Percentiles rank a stretch among this genome's conserved stretches.
These are phyloP conservation scores for Drosophila subpulchrella DNA, from an alignment of 1,140 invertebrate genomes.

Conservation along the genomic window DNA sequence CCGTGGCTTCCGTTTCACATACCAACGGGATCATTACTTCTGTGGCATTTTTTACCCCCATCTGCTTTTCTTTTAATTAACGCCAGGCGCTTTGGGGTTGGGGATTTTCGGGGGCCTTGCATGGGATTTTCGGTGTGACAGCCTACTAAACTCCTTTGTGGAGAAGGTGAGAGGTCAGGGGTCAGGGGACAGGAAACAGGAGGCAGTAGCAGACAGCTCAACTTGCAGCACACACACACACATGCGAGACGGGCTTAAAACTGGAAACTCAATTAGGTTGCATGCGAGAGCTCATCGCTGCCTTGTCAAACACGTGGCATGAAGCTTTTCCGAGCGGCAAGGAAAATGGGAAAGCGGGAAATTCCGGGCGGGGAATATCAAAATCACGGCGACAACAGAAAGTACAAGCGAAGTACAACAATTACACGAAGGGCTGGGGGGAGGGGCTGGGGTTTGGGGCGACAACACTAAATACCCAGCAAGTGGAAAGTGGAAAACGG, in stretches of 20 bases:
- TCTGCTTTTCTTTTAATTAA: constrained; percentile 43
- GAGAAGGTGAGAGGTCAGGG: not conserved
- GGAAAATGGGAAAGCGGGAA: not conserved
- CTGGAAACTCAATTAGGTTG: constrained; percentile 78
- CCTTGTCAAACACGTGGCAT: constrained; percentile 73
- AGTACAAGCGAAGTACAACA: constrained; percentile 79
- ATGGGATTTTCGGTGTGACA: constrained; percentile 14
- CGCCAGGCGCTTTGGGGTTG: not conserved
- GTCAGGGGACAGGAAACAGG: not conserved
- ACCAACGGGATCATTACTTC: constrained; percentile 45
- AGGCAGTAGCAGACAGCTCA: not conserved
- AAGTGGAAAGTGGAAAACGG: constrained; percentile 79
- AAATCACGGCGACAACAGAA: constrained; percentile 81
- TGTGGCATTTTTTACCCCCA: constrained; percentile 15
- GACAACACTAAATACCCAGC: constrained; percentile 76
- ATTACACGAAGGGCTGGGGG: constrained; percentile 44
- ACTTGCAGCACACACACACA: constrained; percentile 22
- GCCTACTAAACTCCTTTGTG: constrained; percentile 8
- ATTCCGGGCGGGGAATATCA: constrained; percentile 19
- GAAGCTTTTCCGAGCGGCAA: constrained; percentile 11
- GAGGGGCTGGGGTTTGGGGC: not conserved
- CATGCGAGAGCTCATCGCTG: constrained; percentile 64
- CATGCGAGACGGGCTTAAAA: constrained; percentile 41
- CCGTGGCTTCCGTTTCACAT: constrained; percentile 44
- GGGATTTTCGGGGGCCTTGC: constrained; percentile 2